Conservation (phyloP, 2,797 vertebrate genomes). For the Epinephelus coioides region DNA sequence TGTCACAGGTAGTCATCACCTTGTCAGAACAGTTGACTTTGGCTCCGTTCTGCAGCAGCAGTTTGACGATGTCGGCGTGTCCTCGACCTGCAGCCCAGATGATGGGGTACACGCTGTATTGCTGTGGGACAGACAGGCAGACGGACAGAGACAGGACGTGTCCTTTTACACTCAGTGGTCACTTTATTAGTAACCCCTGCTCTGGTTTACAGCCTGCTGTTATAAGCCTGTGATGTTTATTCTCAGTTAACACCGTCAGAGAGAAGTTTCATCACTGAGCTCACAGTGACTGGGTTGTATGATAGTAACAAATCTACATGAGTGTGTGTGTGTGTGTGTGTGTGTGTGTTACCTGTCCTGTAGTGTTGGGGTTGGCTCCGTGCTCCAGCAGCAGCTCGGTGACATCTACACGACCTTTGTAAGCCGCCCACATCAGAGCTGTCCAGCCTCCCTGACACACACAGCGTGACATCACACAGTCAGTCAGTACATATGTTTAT, state of each 20-base stretch:
- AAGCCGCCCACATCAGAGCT: conserved; percentile 95
- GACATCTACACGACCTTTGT: conserved; percentile 93
- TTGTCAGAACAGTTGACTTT: conserved; percentile 99
- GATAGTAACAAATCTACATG: too few species aligned
- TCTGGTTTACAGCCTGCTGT: too few species aligned
- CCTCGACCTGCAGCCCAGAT: conserved; percentile 98
- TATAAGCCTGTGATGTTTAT: too few species aligned
- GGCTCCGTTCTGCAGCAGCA: conserved; percentile 91
- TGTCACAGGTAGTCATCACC: conserved; percentile 75
- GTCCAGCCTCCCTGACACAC: conserved; percentile 95
- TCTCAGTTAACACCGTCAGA: too few species aligned
- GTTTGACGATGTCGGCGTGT: conserved; percentile 91
- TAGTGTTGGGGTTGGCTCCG: conserved; percentile 94
- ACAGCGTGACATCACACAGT: too few species aligned
- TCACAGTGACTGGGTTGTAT: too few species aligned
- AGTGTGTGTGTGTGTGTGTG: conserved; percentile 9
- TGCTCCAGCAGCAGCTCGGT: conserved; percentile 90
- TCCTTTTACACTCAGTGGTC: too few species aligned
- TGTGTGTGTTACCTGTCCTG: conserved; percentile 90
- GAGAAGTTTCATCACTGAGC: too few species aligned
- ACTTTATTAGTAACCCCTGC: too few species aligned
- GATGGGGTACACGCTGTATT: conserved; percentile 97
- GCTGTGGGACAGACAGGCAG: conserved; percentile 75
- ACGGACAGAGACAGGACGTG: background rate
- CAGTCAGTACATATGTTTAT: too few species aligned